These are phyloP conservation scores for Pseudobourletiella spinata DNA, from an alignment of 1,140 invertebrate genomes.

Conservation along the genomic window DNA sequence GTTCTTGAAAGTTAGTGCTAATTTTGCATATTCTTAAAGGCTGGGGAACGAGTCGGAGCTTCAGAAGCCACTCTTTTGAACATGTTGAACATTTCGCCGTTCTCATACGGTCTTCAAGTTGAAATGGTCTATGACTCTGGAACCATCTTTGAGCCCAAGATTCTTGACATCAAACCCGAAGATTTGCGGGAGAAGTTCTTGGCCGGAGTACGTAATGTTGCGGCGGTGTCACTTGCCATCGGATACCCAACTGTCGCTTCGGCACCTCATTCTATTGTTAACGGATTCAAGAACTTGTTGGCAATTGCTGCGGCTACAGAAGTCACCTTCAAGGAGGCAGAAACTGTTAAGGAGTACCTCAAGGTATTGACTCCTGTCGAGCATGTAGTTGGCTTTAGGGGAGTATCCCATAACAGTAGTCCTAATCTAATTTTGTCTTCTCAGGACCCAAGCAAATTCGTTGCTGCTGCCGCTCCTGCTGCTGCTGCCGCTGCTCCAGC, in stretches of 20 bases:
- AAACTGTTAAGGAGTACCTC: conserved; percentile 81
- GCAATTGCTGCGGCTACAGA: conserved; percentile 93
- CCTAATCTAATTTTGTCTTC: conserved; percentile 37
- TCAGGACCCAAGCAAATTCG: conserved; percentile 89
- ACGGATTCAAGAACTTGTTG: conserved; percentile 96
- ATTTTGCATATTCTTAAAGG: too few relatives aligned
- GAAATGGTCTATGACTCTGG: conserved; percentile 97
- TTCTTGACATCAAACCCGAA: conserved; percentile 96
- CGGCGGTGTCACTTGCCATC: conserved; percentile 85
- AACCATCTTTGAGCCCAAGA: conserved; percentile 90
- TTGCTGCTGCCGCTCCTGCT: conserved; percentile 52
- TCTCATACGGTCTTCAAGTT: conserved; percentile 82
- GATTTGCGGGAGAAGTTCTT: conserved; percentile 58
- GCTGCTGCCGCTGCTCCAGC: conserved; percentile 48
- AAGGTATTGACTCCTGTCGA: conserved; percentile 48
- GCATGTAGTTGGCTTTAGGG: background rate
- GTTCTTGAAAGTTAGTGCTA: too few relatives aligned
- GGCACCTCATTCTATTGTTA: conserved; percentile 91
- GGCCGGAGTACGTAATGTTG: conserved; percentile 82
- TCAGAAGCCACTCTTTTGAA: conserved; percentile 97
- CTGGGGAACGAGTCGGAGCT: conserved; percentile 94
- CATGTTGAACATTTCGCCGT: conserved; percentile 99
- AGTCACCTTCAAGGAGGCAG: conserved; percentile 86
- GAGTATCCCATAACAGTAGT: background rate
- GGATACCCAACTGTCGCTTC: conserved; percentile 95